Evolutionary conservation across 2,113 vertebrate species (phyloP).

Genomic region (Phodopus roborovskii): DNA sequence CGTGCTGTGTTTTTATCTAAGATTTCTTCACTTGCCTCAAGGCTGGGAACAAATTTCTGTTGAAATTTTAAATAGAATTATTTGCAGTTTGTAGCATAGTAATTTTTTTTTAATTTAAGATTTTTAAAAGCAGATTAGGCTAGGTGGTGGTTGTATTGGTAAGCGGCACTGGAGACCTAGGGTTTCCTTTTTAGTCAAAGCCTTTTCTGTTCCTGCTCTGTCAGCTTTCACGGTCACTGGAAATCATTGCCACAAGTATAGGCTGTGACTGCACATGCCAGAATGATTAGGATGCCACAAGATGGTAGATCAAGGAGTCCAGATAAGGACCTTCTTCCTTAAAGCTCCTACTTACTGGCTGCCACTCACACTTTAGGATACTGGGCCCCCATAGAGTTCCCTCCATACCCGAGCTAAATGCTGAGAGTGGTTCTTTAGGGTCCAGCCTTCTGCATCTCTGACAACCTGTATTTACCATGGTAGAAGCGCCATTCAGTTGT

Average conservation of each 20-base stretch:
- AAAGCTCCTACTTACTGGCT: background rate
- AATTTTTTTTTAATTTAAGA: constrained; percentile 45
- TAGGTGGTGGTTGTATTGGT: constrained; percentile 54
- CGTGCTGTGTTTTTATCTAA: constrained; percentile 18
- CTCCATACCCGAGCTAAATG: background rate
- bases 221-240: constrained; percentile 37
- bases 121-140: constrained; percentile 53
- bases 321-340: background rate
- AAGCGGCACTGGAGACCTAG: constrained; percentile 29
- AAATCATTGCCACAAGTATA: background rate
- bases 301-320: no score
- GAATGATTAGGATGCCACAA: background rate
- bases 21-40: constrained; percentile 30
- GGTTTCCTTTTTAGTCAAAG: constrained; percentile 23
- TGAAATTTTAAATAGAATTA: constrained; percentile 68
- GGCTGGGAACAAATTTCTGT: constrained; percentile 27
- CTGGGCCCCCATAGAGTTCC: background rate
- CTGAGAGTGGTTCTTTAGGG: background rate
- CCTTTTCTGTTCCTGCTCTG: background rate
- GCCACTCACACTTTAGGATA: background rate
- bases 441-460: background rate
- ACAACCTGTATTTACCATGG: background rate
- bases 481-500: background rate
- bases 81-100: constrained; percentile 70
- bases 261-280: constrained; percentile 25